Conservation (phyloP, 2,797 vertebrate species). For the Galagoides demidoff region DNA sequence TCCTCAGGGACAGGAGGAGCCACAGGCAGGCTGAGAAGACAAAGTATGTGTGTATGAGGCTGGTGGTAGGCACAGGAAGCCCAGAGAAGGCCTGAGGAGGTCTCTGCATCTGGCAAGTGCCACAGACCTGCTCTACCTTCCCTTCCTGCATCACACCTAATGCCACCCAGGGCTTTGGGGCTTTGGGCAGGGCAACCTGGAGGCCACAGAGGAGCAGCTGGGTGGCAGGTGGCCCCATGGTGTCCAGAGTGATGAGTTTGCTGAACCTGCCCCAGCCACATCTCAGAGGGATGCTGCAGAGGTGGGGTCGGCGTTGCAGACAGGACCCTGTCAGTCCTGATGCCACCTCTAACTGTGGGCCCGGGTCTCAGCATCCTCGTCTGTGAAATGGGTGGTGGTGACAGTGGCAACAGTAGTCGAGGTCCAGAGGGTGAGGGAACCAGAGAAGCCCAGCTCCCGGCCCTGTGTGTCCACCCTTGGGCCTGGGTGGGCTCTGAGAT, state of each 20-base stretch:
- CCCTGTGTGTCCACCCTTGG: accelerated
- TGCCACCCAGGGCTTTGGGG: no score
- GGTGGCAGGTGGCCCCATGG: no score
- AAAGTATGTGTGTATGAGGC: no score
- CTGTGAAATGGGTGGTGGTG: background rate
- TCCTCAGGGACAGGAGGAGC: no score
- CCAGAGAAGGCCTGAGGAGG: no score
- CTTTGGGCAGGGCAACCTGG: background rate
- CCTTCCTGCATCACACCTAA: background rate
- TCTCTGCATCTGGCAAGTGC: no score
- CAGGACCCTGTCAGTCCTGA: background rate
- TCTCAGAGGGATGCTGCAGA: background rate
- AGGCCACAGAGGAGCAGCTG: background rate
- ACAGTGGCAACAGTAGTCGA: background rate
- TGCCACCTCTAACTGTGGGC: background rate
- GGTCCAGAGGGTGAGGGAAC: background rate
- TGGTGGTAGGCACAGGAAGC: no score
- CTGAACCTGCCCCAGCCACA: background rate
- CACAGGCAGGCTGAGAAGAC: no score
- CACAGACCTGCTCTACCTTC: background rate
- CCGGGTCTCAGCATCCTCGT: background rate
- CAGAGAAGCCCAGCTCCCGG: background rate
- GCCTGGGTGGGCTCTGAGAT: accelerated
- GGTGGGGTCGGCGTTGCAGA: background rate
- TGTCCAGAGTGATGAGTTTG: background rate